Evolutionary conservation across 2,113 vertebrate species (phyloP), one percentile per base, ranked within the genome.

Genomic region (Sitta europaea): DNA sequence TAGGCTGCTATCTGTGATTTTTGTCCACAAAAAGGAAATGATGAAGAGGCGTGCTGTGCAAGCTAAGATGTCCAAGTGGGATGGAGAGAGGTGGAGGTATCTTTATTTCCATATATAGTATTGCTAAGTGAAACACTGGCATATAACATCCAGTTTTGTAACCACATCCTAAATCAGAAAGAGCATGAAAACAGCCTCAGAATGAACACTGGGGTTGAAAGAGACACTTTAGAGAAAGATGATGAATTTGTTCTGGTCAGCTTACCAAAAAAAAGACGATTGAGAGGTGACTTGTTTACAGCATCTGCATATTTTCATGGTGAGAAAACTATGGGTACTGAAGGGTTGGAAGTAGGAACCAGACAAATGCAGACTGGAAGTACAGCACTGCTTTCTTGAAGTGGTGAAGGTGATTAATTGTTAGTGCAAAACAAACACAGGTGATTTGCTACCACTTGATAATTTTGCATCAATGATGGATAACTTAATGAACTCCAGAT

Each of bases 141-240:
- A 80, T 79, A 93, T 13, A 93, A 47, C 27, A 76, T 59, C 24
- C 40, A 71, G 82, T 74, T 94, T 76, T 76, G 78, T 58, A 88
- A 95, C 92, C 87, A 95, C 93, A 94, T 93, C 78, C 88, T 92
- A 95, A 95, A 94, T 94, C 92, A 94, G 73, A 67, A 17, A 53
- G 54, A 55, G 47, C 77, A 92, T 23, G 47, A 85, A 82, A 87
- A 90, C 50, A 94, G 78, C 50, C 74, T 93, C 94, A 93, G 75
- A 96, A 94, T 86, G 85, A 94, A 83, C 65, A 86, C 36, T 68
- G 40, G 59, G 55, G 38, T 55, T 80, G 54, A 83, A 88, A 87
- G 67, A 62, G 59, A 81, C 53, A 75, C 54, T 88, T 88, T 18
- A 54, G 48, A 88, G 72, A 82, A 91, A 89, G n/a, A 80, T 29